These are phyloP conservation scores for Scaptomyza parva DNA, from an alignment of 2,888 invertebrate species.

Conservation along the genomic window DNA sequence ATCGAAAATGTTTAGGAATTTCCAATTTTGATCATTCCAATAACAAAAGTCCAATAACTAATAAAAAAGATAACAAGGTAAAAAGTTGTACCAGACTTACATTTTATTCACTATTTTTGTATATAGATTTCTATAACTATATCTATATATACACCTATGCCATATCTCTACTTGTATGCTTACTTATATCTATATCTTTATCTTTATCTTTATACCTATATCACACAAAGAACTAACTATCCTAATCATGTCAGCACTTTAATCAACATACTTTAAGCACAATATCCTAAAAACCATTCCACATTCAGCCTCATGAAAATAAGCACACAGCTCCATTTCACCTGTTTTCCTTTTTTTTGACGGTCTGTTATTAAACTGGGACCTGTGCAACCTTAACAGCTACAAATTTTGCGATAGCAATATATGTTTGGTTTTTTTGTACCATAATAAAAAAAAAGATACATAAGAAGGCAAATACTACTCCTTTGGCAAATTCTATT, in stretches of 20 bases:
- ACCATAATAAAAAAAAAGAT: neutral
- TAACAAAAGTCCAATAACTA: neutral
- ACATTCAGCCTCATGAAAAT: neutral
- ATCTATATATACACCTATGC: too few relatives aligned
- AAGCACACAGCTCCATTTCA: neutral
- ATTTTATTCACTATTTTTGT: too few relatives aligned
- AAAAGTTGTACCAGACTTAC: neutral
- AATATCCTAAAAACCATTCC: neutral
- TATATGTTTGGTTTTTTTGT: conserved; percentile 16
- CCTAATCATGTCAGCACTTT: neutral
- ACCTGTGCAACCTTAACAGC: neutral
- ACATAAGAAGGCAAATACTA: neutral
- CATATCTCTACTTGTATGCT: too few relatives aligned
- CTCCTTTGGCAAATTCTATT: conserved; percentile 65
- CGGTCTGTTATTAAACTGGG: conserved; percentile 2
- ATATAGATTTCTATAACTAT: too few relatives aligned
- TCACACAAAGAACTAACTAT: neutral
- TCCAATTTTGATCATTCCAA: too few relatives aligned
- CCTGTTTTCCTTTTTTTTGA: neutral
- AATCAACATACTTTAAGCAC: neutral
- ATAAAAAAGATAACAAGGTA: neutral
- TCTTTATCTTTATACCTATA: too few relatives aligned
- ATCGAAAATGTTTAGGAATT: too few relatives aligned
- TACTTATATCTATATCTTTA: too few relatives aligned
- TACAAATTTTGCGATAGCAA: conserved; percentile 8